Percentiles rank a stretch among this genome's conserved stretches.
These are phyloP conservation scores for Nesoenas mayeri DNA, from an alignment of 2,113 vertebrate species.

Conservation along the genomic window DNA sequence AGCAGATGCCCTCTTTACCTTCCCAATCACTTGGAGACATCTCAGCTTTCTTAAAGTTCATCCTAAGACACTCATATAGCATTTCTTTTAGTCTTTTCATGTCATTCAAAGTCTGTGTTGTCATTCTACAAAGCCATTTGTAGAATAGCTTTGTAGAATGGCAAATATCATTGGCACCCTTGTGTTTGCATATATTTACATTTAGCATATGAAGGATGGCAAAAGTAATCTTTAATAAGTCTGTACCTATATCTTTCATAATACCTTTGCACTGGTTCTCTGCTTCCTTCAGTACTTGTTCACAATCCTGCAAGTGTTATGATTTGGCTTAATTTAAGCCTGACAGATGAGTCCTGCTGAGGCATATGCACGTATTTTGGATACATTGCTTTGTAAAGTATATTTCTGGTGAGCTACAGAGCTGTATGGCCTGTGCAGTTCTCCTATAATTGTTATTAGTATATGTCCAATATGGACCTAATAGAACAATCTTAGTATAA, in stretches of 20 bases:
- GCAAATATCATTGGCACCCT: neutral
- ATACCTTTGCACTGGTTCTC: neutral
- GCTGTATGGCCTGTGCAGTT: neutral
- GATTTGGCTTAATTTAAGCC: neutral
- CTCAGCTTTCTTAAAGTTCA: neutral
- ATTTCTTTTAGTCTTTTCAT: neutral
- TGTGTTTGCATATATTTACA: neutral
- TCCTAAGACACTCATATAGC: neutral
- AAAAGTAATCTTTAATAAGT: neutral
- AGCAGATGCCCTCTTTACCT: neutral
- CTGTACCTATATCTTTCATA: neutral
- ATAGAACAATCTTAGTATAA: neutral
- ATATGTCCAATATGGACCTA: neutral
- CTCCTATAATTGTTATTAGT: neutral
- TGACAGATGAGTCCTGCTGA: neutral
- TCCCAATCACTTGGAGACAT: neutral
- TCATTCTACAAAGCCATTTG: neutral
- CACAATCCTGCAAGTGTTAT: neutral
- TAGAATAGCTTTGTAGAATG: neutral
- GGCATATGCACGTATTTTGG: neutral
- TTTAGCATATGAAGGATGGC: neutral
- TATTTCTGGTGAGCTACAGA: neutral
- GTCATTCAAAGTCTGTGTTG: neutral
- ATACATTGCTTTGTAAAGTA: neutral
- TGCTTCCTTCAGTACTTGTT: neutral